Percentiles rank a stretch among this genome's conserved stretches.
Conservation (phyloP, 2,113 vertebrate species). For the Osmerus eperlanus region DNA sequence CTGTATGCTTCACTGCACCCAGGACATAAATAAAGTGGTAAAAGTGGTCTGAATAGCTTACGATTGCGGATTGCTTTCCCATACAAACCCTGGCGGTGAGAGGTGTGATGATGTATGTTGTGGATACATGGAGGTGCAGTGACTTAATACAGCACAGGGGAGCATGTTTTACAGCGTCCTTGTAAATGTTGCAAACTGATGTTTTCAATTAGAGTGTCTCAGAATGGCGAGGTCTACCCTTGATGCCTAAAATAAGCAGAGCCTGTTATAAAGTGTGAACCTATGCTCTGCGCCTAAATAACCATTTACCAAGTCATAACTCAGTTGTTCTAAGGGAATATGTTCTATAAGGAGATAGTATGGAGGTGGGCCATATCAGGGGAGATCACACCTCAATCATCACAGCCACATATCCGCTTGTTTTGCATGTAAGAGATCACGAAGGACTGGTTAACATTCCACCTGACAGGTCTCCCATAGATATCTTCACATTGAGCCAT, state of each 20-base stretch:
- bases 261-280: slow-evolving; percentile 53
- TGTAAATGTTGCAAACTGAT: slow-evolving; percentile 79
- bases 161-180: slow-evolving; percentile 74
- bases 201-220: slow-evolving; percentile 82
- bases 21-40: slow-evolving; percentile 40
- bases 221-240: slow-evolving; percentile 70
- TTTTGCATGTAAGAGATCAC: slow-evolving; percentile 12
- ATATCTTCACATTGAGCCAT: neutral
- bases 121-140: slow-evolving; percentile 64
- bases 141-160: slow-evolving; percentile 70
- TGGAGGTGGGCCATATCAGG: slow-evolving; percentile 66
- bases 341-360: slow-evolving; percentile 61
- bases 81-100: slow-evolving; percentile 31
- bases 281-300: slow-evolving; percentile 61
- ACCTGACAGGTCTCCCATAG: slow-evolving; percentile 5
- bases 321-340: slow-evolving; percentile 61
- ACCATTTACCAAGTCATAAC: slow-evolving; percentile 66
- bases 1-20: slow-evolving; percentile 18
- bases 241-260: slow-evolving; percentile 73
- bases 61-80: slow-evolving; percentile 41
- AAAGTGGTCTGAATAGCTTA: slow-evolving; percentile 35
- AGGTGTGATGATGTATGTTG: slow-evolving; percentile 58
- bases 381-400: slow-evolving; percentile 26
- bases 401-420: slow-evolving; percentile 43
- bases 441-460: slow-evolving; percentile 22